Conservation (phyloP, 1,140 invertebrate genomes). For the Leptonema lineaticorne region DNA sequence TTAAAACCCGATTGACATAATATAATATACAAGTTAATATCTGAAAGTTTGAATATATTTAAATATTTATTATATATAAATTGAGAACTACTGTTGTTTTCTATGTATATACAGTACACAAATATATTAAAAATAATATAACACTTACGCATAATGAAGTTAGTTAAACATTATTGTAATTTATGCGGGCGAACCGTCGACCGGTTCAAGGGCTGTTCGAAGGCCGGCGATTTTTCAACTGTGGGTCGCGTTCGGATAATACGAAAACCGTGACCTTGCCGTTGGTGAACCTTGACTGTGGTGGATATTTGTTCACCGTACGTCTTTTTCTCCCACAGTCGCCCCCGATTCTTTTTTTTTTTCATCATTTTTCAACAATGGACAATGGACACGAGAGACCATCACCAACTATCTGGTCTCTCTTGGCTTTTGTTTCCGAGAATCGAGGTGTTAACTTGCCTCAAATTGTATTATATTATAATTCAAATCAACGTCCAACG, state of each 20-base stretch:
- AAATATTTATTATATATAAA: too few relatives aligned
- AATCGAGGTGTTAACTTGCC: background rate
- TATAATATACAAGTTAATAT: too few relatives aligned
- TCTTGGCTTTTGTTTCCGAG: slow-evolving; percentile 3
- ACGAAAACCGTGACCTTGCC: background rate
- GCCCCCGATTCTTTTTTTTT: too few relatives aligned
- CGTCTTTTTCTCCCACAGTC: slow-evolving; percentile 3
- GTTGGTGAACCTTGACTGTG: background rate
- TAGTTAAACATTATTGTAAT: too few relatives aligned
- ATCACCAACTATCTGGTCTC: background rate
- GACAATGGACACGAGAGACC: slow-evolving; percentile 4
- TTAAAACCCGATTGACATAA: too few relatives aligned
- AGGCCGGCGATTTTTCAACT: background rate
- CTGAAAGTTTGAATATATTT: too few relatives aligned
- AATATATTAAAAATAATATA: too few relatives aligned
- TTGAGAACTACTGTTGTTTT: too few relatives aligned
- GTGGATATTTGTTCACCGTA: background rate
- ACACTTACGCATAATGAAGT: too few relatives aligned
- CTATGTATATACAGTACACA: too few relatives aligned
- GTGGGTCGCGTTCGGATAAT: background rate
- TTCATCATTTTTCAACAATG: too few relatives aligned
- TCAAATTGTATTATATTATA: background rate
- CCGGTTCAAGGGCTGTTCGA: background rate
- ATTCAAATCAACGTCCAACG: too few relatives aligned
- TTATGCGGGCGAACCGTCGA: background rate